Evolutionary conservation across 2,888 invertebrate genomes (phyloP), one percentile per base, ranked within the genome.

Genomic region (Drosophila mayaguana): DNA sequence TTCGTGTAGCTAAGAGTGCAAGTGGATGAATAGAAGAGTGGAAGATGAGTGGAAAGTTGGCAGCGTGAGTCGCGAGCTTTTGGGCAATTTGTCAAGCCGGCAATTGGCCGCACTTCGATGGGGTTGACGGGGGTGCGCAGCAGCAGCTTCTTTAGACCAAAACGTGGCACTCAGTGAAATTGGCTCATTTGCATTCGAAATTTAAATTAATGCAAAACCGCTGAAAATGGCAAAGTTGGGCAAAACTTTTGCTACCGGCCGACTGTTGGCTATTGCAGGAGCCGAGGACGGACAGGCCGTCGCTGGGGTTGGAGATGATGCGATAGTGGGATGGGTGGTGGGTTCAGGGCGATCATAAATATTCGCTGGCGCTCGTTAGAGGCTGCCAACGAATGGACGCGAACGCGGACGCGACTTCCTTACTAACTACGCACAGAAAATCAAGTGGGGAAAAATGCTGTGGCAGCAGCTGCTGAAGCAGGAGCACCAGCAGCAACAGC

Each of bases 181-280:
- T 91, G 87, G 89, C 88, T 91, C 81, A 91, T 91, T 91, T 91
- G 83, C 88, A 91, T 91, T 90, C 88, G 78, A 91, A 91, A 91
- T 91, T 91, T 89, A 91, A 91, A 91, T 91, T 88, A 91, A 91
- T 91, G 88, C 91, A 81, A 88, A 88, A 87, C 81, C 80, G 80
- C 83, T 79, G 80, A 88, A 90, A 83, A 85, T 77, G 81, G 78
- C 77, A 78, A 87, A 84, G 83, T 83, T 88, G 80, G 81, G 72
- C 72, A 67, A 78, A 88, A 83, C 63, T 80, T 90, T 86, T 78
- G 63, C 75, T 76, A 65, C 62, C 80, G 77, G 59, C 48, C 72
- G 55, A 25, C 45, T 22, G 43, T 55, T 71, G 64, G 57, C 60
- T 32, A 40, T 38, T 53, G 66, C 74, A n/a, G 53, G 53, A 28